A percentile compares a stretch with the other conserved stretches of the same genome.
These are phyloP conservation scores for Sebastes matsubarae DNA, from an alignment of 2,797 vertebrate genomes.

Conservation along the genomic window DNA sequence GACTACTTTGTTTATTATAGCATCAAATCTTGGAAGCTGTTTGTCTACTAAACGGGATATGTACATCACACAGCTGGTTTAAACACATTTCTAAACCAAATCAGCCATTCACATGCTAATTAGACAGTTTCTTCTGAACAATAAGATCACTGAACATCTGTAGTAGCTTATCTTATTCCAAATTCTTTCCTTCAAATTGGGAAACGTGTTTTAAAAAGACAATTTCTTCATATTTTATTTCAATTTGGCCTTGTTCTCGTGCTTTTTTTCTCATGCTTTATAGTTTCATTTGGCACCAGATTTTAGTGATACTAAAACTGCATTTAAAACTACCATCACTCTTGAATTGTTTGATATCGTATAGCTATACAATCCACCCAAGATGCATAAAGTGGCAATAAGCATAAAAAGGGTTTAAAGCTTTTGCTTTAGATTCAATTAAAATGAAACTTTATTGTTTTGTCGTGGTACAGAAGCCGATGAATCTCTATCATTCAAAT, in stretches of 20 bases:
- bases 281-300: not conserved
- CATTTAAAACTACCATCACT: not conserved
- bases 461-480: not conserved
- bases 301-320: not conserved
- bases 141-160: not conserved
- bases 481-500: not conserved
- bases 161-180: not conserved
- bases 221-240: not conserved
- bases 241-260: not conserved
- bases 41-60: not conserved
- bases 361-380: not conserved
- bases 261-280: not conserved
- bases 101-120: not conserved
- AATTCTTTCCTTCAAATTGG: not conserved
- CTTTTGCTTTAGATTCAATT: not conserved
- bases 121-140: not conserved
- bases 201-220: not conserved
- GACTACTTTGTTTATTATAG: constrained; percentile 1
- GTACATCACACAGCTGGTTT: not conserved
- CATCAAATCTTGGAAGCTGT: not conserved
- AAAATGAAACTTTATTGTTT: not conserved
- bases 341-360: not conserved
- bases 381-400: not conserved
- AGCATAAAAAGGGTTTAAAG: not conserved
- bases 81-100: not conserved